These are phyloP conservation scores for Ctenopoma multispine DNA, from an alignment of 2,797 vertebrate genomes.

Conservation along the genomic window DNA sequence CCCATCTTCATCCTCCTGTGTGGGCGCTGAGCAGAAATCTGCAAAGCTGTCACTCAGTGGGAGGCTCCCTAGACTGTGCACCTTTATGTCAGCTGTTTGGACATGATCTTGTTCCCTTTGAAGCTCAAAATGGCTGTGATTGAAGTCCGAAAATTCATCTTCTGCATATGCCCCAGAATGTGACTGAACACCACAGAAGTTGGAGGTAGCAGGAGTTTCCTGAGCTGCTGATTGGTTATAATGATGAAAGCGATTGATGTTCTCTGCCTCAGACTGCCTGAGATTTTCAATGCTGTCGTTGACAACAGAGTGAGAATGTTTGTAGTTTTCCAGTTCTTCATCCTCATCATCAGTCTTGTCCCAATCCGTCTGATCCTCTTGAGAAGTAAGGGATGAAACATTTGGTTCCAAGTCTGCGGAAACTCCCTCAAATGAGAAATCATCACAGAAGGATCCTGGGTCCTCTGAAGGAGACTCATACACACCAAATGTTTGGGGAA, in stretches of 20 bases:
- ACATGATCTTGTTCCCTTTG: constrained; percentile 6
- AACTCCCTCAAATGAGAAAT: constrained; percentile 64
- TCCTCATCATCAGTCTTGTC: constrained; percentile 70
- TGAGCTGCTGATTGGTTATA: constrained; percentile 55
- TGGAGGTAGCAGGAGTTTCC: constrained; percentile 74
- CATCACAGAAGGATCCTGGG: constrained; percentile 73
- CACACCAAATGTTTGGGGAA: constrained; percentile 33
- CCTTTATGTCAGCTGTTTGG: constrained; percentile 38
- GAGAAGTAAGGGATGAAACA: constrained; percentile 68
- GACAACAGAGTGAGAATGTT: constrained; percentile 16
- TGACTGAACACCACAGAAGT: constrained; percentile 14
- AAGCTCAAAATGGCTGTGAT: constrained; percentile 17
- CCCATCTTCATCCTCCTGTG: constrained; percentile 80
- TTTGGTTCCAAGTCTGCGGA: constrained; percentile 82
- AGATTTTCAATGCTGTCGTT: constrained; percentile 26
- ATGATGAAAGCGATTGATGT: constrained; percentile 13
- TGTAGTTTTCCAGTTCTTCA: constrained; percentile 50
- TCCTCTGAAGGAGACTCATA: constrained; percentile 66
- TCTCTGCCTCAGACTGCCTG: constrained; percentile 28
- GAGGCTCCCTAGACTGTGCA: constrained; percentile 75
- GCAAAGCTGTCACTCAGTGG: constrained; percentile 94
- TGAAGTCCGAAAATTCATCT: constrained; percentile 49
- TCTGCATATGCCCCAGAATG: constrained; percentile 45
- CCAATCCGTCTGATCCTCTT: constrained; percentile 57
- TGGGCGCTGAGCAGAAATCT: constrained; percentile 93